These are phyloP conservation scores for Hirudo medicinalis DNA, from an alignment of 1,140 invertebrate genomes.

Conservation along the genomic window DNA sequence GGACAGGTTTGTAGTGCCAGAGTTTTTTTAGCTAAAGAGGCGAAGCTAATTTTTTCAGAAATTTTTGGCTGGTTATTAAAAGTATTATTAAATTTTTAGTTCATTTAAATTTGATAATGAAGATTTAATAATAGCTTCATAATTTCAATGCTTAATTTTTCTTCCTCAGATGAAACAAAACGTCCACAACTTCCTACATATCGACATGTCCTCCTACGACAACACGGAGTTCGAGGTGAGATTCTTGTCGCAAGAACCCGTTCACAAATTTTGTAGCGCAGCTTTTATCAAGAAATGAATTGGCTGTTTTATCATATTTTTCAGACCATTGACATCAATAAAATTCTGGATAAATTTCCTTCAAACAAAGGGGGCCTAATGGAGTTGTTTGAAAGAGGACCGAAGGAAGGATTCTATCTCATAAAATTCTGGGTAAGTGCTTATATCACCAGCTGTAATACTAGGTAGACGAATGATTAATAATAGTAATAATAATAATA, in stretches of 20 bases:
- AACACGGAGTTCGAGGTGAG: background rate
- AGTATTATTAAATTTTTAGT: too few species aligned
- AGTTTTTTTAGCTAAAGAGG: too few species aligned
- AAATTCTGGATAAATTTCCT: conserved; percentile 98
- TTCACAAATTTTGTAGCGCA: background rate
- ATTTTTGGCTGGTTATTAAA: too few species aligned
- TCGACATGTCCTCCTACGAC: background rate
- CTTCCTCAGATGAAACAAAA: background rate
- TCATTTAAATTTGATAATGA: too few species aligned
- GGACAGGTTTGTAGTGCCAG: background rate
- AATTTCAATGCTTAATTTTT: too few species aligned
- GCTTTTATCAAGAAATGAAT: background rate
- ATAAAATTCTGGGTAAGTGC: conserved; percentile 97
- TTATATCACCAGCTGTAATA: conserved; percentile 35
- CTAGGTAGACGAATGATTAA: background rate
- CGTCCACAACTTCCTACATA: background rate
- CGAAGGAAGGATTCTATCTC: conserved; percentile 91
- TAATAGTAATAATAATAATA: too few species aligned
- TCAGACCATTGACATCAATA: conserved; percentile 81
- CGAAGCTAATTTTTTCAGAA: too few species aligned
- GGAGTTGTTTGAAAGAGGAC: conserved; percentile 93
- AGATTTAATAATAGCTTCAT: too few species aligned
- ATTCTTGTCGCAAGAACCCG: background rate
- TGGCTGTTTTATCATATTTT: conserved; percentile 66
- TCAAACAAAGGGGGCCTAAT: conserved; percentile 94